A percentile compares a stretch with the other conserved stretches of the same genome.
These are phyloP conservation scores for Rhagonycha lutea DNA, from an alignment of 2,888 invertebrate species.

Conservation along the genomic window DNA sequence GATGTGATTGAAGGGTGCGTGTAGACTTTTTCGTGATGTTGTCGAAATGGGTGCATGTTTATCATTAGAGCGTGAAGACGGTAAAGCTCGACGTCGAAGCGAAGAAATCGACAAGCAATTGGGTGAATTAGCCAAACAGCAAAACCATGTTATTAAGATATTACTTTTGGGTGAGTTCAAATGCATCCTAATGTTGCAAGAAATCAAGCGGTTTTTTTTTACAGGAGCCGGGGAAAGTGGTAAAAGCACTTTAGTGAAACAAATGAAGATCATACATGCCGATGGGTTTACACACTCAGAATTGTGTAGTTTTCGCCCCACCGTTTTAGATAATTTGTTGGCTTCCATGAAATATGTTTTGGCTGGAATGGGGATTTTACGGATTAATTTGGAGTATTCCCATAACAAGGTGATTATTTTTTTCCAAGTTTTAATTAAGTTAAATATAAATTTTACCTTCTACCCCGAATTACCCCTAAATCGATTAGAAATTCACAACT, in stretches of 20 bases:
- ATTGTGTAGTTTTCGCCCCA: conserved; percentile 64
- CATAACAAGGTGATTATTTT: conserved; percentile 57
- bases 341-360: conserved; percentile 71
- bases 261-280: conserved; percentile 72
- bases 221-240: conserved; percentile 70
- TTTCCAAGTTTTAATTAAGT: no score
- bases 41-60: conserved; percentile 65
- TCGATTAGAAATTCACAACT: no score
- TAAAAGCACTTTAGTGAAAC: conserved; percentile 70
- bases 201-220: conserved; percentile 14
- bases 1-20: background rate
- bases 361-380: conserved; percentile 66
- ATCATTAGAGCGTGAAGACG: conserved; percentile 65
- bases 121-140: conserved; percentile 62
- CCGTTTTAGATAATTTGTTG: conserved; percentile 66
- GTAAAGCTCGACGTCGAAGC: conserved; percentile 62
- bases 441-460: no score
- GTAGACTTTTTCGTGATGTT: conserved; percentile 42
- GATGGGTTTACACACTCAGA: conserved; percentile 67
- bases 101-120: conserved; percentile 66
- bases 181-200: background rate
- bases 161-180: conserved; percentile 59
- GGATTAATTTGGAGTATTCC: conserved; percentile 65
- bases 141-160: conserved; percentile 66
- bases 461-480: no score